Base-by-base conservation (phyloP, 2,113 vertebrate genomes). In the Platichthys flesus region DNA sequence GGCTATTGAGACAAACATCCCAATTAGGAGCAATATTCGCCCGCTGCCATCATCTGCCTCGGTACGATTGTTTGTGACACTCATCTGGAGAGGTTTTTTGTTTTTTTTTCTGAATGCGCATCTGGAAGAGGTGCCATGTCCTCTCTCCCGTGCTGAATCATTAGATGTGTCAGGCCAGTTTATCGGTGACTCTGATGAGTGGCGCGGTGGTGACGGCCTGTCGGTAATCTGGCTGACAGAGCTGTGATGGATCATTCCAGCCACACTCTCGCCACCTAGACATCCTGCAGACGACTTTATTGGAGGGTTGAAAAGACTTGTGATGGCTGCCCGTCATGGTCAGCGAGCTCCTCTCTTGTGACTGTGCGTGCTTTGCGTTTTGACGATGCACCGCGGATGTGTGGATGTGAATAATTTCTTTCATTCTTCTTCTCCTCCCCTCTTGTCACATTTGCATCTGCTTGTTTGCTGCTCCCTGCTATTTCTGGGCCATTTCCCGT, bases 241-340 rank as follows among this genome's bases (percentile, higher is more conserved):
- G 49, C 47, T 3, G 67, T 81, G 88, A 87, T 81, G 79, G 81
- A 89, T 88, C 73, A 70, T 84, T 85, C 66, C 81, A 61, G 85
- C 65, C 31, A 0, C 65, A 21, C 79, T 58, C 51, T 67, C 31
- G 3, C 57, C 73, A 68, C 67, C 67, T 67, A 18, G 77, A 83
- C 84, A 20, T 3, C 69, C 65, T 23, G 76, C 35, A 82, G 81
- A 82, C 63, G 69, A 80, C 82, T 86, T 84, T n/a, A 71, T 71
- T 18, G 77, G 21, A 45, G 60, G 61, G 31, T 52, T 47, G 74
- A 75, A 69, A 79, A 73, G 75, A 70, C 68, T 66, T 68, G 71
- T 71, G 79, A 82, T 56, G 58, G 82, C 73, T 18, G 73, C 24
- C 66, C 23, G 65, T 28, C 45, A 65, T 66, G 74, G 31, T 72